Evolutionary conservation across 1,140 invertebrate species (phyloP).

Genomic region (Bombus pyrosoma): DNA sequence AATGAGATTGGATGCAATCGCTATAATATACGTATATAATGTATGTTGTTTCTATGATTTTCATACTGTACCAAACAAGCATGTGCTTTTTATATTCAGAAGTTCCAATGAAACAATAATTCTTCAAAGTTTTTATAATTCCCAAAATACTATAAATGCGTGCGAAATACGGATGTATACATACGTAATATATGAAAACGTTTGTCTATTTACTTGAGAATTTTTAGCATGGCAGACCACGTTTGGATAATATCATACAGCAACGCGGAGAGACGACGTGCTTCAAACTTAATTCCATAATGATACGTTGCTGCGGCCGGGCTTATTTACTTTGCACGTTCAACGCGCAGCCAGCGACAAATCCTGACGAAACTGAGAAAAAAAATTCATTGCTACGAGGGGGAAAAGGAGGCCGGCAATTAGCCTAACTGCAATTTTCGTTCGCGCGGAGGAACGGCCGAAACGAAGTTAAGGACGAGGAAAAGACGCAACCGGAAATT

Average conservation of each 20-base stretch:
- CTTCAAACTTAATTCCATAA: conserved; percentile 34
- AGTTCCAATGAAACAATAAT: too few species aligned
- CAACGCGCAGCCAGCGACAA: neutral
- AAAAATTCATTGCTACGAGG: conserved; percentile 9
- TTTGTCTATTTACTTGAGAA: neutral
- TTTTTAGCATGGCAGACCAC: neutral
- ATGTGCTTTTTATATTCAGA: too few species aligned
- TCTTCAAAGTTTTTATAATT: too few species aligned
- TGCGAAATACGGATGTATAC: neutral
- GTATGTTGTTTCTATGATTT: too few species aligned
- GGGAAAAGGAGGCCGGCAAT: conserved; percentile 8
- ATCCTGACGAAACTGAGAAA: conserved; percentile 1
- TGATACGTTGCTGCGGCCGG: conserved; percentile 10
- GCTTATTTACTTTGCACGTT: conserved; percentile 31
- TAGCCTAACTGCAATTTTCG: conserved; percentile 35
- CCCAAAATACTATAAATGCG: too few species aligned
- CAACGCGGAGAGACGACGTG: neutral
- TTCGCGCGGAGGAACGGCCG: neutral
- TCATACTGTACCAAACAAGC: too few species aligned
- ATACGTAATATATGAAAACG: neutral
- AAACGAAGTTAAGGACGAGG: neutral
- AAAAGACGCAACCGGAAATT: neutral
- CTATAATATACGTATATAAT: too few species aligned
- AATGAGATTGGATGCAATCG: too few species aligned
- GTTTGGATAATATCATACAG: too few species aligned